Evolutionary conservation across 2,888 invertebrate species (phyloP), one percentile per base, ranked within the genome.

Genomic region (Coelopa pilipes): DNA sequence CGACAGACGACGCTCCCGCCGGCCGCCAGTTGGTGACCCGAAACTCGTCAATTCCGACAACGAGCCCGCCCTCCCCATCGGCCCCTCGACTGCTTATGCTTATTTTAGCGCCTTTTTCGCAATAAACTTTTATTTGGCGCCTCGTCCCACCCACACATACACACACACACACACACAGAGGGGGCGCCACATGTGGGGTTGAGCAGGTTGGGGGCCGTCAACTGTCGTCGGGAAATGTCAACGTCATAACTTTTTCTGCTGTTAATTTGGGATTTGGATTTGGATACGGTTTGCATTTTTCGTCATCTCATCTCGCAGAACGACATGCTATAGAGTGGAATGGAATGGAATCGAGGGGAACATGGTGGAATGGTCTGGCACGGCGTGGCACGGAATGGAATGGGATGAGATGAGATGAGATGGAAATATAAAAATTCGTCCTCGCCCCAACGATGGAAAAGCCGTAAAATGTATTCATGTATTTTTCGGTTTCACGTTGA

Each of bases 191-290:
- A 53, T 55, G 12, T 66, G 49, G 11, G 11, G 53, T 7, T 53
- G 55, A 55, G 50, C 13, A 11, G 17, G 12, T 17, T 34, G 17
- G 53, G 53, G 10, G 57, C n/a, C 21, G 47, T 69, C 59, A 69
- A 46, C 59, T 69, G 69, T 69, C 69, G 59, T 24, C 69, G 46
- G 57, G 57, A 70, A 50, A 34, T 62, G 70, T 50, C 70, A 50
- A 70, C 62, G 63, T 46, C 70, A 47, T 70, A 70, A 70, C 49
- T 70, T 66, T 70, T 60, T 34, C 60, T 47, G 70, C 13, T 60
- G 70, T 70, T 62, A 60, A 70, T 63, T 70, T 49, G 62, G 70
- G 60, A 70, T 70, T 70, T 49, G 70, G 34, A 34, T 34, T 34
- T 34, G 34, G 62, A 62, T 70, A 47, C 49, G 24, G 49, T 60